These are phyloP conservation scores for Mus spicilegus DNA, from an alignment of 2,113 vertebrate species.

Conservation along the genomic window DNA sequence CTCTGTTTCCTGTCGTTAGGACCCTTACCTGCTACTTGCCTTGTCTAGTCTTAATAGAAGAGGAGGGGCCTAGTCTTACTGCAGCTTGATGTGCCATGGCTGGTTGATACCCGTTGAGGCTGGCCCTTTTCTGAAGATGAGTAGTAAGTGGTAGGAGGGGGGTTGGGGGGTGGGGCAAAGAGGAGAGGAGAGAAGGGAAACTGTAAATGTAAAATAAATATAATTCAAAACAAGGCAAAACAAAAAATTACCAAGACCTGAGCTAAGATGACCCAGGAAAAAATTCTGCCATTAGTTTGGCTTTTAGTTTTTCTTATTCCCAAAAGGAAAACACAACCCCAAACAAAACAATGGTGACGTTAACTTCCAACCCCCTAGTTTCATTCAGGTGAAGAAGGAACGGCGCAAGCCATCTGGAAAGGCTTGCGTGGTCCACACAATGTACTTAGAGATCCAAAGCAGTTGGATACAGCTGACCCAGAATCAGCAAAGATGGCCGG, in stretches of 20 bases:
- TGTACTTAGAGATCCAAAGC: slow-evolving; percentile 60
- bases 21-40: not conserved
- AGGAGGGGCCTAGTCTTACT: not conserved
- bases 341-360: not conserved
- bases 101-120: not conserved
- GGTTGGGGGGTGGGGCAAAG: not conserved
- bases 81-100: not conserved
- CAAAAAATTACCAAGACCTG: slow-evolving; percentile 46
- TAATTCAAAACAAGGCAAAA: not conserved
- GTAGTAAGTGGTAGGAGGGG: not conserved
- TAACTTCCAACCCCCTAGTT: slow-evolving; percentile 69
- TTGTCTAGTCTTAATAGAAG: not conserved
- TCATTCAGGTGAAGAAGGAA: slow-evolving; percentile 71
- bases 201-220: not conserved
- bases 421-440: slow-evolving; percentile 71
- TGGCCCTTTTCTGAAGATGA: not conserved
- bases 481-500: slow-evolving; percentile 75
- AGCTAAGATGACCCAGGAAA: slow-evolving; percentile 62
- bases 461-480: slow-evolving; percentile 72
- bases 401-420: slow-evolving; percentile 31
- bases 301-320: slow-evolving; percentile 28
- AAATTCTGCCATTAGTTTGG: slow-evolving; percentile 43
- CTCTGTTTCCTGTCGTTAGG: not conserved
- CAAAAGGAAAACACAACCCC: not conserved
- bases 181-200: not conserved